Evolutionary conservation across 2,797 vertebrate species (phyloP), one percentile per base, ranked within the genome.

Genomic region (Lophius americanus): DNA sequence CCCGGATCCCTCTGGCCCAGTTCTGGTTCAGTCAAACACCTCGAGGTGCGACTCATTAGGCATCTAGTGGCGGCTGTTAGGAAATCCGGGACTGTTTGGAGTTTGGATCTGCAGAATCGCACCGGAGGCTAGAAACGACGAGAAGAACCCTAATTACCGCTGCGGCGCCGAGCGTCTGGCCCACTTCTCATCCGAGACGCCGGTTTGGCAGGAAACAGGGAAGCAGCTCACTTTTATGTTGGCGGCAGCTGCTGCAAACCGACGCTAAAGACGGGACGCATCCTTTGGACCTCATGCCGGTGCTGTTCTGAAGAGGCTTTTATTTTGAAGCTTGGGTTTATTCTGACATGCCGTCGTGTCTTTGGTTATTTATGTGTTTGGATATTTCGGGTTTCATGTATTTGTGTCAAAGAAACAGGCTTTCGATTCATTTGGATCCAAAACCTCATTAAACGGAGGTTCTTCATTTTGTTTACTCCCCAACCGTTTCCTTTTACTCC

Each of bases 81-180:
- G 38, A 46, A 23, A 32, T 57, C 42, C 13, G 55, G 14, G 0
- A 9, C 42, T 51, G 39, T 56, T 58, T 33, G 11, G 37, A 41
- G 23, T 12, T 46, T 59, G 51, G 33, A 46, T 51, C 41, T 23
- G 38, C n/a, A 5, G 55, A 72, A 70, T 81, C 57, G 51, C 2
- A 4, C 41, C 46, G 66, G 70, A 61, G 70, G 9, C 61, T 67
- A 6, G 4, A 61, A 54, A 49, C 10, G 32, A 14, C 53, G 57
- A 57, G 42, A 59, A 70, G 54, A 68, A 51, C 1, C 23, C 51
- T 70, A 52, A 77, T 77, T 64, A 71, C 51, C 60, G 66, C 66
- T 56, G 44, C 64, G 14, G 68, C 13, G 7, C 23, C 1, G 33
- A 49, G 46, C 2, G 61, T 62, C 55, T 70, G 63, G 36, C 70